phyloP scores from a whole-genome alignment of 2,888 invertebrate genomes.

The Ophion ellenae region DNA sequence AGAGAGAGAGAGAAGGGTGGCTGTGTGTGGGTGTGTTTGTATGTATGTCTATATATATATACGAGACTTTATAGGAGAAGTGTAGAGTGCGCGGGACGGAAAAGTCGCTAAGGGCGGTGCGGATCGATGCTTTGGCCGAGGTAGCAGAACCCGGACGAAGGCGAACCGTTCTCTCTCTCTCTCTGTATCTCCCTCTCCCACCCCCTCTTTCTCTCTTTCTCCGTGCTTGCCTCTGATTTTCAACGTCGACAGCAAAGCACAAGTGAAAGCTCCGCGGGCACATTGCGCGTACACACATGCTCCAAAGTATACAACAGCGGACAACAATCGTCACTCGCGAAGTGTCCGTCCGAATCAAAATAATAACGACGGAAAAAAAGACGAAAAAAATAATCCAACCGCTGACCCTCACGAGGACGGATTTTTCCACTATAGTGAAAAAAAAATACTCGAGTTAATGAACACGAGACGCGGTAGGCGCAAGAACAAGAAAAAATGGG shows the following conservation, averaged over 20 bases:
- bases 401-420: no score
- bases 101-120: conserved; percentile 72
- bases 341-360: background rate
- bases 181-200: background rate
- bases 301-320: background rate
- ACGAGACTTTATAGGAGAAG: conserved; percentile 23
- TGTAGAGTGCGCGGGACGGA: conserved; percentile 54
- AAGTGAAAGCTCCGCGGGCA: conserved; percentile 33
- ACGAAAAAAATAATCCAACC: no score
- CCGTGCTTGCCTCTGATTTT: conserved; percentile 44
- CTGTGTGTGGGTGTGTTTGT: no score
- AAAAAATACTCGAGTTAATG: no score
- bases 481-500: no score
- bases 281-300: conserved; percentile 16
- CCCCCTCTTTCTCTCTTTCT: conserved; percentile 13
- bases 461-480: no score
- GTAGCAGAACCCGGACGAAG: conserved; percentile 67
- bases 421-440: no score
- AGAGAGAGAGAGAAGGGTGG: background rate
- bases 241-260: conserved; percentile 47
- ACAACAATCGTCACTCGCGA: background rate
- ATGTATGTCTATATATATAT: conserved; percentile 23
- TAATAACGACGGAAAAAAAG: background rate
- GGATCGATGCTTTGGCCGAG: conserved; percentile 75
- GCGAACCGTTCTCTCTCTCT: conserved; percentile 46